Percentiles rank a stretch among this genome's conserved stretches.
Conservation (phyloP, 2,113 vertebrate genomes). For the Tor tambroides region DNA sequence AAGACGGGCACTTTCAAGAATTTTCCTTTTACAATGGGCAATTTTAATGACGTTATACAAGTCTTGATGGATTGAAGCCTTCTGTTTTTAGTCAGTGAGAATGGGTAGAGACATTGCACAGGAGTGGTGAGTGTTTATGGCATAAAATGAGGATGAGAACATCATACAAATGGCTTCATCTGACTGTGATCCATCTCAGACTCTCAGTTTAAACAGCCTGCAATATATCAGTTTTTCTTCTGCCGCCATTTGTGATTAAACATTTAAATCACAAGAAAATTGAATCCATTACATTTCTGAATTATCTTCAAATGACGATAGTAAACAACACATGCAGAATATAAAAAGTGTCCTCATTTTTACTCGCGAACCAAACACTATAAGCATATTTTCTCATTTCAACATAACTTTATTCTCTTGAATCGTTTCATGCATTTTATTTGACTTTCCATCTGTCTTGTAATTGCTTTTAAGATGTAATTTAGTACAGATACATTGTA, state of each 20-base stretch:
- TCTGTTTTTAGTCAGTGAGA: neutral
- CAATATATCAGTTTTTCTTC: neutral
- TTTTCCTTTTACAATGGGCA: neutral
- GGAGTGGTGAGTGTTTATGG: neutral
- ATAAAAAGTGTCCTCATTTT: neutral
- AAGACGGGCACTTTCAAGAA: neutral
- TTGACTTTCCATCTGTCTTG: constrained; percentile 37
- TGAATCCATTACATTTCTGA: neutral
- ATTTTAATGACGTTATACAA: neutral
- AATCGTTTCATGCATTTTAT: constrained; percentile 34
- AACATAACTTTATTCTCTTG: neutral
- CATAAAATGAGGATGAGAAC: neutral
- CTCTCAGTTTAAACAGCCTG: neutral
- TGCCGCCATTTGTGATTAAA: neutral
- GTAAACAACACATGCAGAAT: neutral
- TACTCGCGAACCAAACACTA: neutral
- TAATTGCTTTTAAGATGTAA: constrained; percentile 36
- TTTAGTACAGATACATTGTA: neutral
- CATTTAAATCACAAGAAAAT: neutral
- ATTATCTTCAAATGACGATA: neutral
- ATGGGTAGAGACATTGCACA: neutral
- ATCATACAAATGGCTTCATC: neutral
- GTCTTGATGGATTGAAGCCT: neutral
- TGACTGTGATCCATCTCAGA: neutral
- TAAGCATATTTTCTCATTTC: neutral